Percentiles rank a stretch among this genome's conserved stretches.
These are phyloP conservation scores for Nettapus auritus DNA, from an alignment of 2,113 vertebrate species.

Conservation along the genomic window DNA sequence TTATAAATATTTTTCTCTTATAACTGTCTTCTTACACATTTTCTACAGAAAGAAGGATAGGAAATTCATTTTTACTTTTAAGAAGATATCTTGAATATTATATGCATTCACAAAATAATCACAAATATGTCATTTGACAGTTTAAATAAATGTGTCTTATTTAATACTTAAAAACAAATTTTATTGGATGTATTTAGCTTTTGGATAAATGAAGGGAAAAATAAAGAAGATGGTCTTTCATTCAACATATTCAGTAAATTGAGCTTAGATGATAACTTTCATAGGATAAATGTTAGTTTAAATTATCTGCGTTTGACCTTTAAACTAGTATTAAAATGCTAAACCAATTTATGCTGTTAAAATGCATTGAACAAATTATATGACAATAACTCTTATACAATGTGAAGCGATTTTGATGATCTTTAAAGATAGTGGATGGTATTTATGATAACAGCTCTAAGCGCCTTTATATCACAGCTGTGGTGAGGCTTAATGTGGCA, in stretches of 20 bases:
- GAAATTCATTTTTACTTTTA: background rate
- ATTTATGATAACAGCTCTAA: slow-evolving; percentile 88
- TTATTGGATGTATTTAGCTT: background rate
- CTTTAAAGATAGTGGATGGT: slow-evolving; percentile 88
- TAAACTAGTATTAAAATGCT: slow-evolving; percentile 85
- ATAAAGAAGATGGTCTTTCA: slow-evolving; percentile 26
- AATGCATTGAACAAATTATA: slow-evolving; percentile 83
- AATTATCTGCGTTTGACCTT: slow-evolving; percentile 88
- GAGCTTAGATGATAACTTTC: slow-evolving; percentile 76
- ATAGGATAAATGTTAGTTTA: slow-evolving; percentile 81
- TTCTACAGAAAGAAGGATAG: background rate
- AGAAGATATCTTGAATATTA: background rate
- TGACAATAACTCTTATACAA: slow-evolving; percentile 82
- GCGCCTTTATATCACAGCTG: slow-evolving; percentile 88
- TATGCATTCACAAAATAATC: background rate
- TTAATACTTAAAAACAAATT: background rate
- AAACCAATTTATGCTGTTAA: slow-evolving; percentile 84
- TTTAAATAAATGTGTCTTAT: background rate
- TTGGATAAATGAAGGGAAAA: slow-evolving; percentile 29
- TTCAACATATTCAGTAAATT: slow-evolving; percentile 69
- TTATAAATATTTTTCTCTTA: background rate
- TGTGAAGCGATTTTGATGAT: slow-evolving; percentile 84
- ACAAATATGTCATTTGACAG: background rate
- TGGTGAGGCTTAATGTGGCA: slow-evolving; percentile 86
- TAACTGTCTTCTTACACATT: background rate